phyloP scores from a whole-genome alignment of 2,797 vertebrate species.

The Aeoliscus strigatus region DNA sequence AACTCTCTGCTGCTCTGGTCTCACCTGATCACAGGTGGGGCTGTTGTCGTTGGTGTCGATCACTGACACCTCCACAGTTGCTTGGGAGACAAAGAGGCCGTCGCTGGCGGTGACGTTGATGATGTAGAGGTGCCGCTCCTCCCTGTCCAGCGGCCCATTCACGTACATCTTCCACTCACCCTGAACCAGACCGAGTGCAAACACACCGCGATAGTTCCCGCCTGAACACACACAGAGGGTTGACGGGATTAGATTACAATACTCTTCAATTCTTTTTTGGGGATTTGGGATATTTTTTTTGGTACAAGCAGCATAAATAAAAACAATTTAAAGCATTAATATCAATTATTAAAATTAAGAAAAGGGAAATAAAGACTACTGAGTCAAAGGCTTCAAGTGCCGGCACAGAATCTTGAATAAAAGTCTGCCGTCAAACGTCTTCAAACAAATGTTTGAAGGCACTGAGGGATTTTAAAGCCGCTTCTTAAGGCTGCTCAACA shows the following conservation, averaged over 20 bases:
- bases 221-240: constrained; percentile 64
- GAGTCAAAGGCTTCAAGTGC: too few species aligned
- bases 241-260: not conserved
- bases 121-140: constrained; percentile 84
- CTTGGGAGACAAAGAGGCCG: constrained; percentile 89
- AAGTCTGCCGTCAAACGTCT: too few species aligned
- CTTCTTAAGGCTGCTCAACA: too few species aligned
- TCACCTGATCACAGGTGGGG: constrained; percentile 89
- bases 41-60: constrained; percentile 92
- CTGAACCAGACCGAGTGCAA: constrained; percentile 92
- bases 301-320: too few species aligned
- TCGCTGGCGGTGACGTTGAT: constrained; percentile 94
- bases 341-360: too few species aligned
- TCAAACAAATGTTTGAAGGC: too few species aligned
- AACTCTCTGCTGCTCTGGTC: too few species aligned
- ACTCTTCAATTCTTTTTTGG: not conserved
- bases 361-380: too few species aligned
- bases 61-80: constrained; percentile 86
- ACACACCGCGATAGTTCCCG: constrained; percentile 89
- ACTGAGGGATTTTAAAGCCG: too few species aligned
- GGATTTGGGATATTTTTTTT: too few species aligned
- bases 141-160: constrained; percentile 87
- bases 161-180: constrained; percentile 98
- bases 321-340: too few species aligned
- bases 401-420: too few species aligned